Evolutionary conservation across 2,888 invertebrate genomes (phyloP), one percentile per base, ranked within the genome.

Genomic region (Bellardia bayeri): DNA sequence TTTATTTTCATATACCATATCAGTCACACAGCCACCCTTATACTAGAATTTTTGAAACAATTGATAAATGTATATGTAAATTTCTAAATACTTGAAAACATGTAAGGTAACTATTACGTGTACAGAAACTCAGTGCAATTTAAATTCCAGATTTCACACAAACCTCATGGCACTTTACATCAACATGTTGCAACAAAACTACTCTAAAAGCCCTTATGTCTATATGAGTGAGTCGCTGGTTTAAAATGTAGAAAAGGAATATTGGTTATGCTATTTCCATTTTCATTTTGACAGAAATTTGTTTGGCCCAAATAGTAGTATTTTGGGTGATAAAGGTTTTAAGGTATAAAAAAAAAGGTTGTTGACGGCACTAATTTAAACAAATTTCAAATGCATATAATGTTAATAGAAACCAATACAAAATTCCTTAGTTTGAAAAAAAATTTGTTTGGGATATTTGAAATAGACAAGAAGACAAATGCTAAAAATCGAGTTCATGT

Each of bases 321-420:
- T 64, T 64, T 56, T 16, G 33, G 33, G 33, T 72, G 81, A 45
- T 56, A 42, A 42, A 71, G 69, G 45, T 66, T 74, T 74, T 68
- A n/a, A 42, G 14, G 54, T 37, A 16, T 56, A 56, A 58, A 51
- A n/a, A n/a, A n/a, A n/a, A n/a, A n/a, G n/a, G 3, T 82, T 74
- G 58, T 58, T 68, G 81, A 58, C 74, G 45, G 30, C 37, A 58
- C 54, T 61, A 79, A 72, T 58, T 61, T 80, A 30, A 84, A 74
- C 45, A 84, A 78, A 72, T 78, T 58, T n/a, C n/a, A 40, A 84
- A 79, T 72, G 66, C 79, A 72, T 51, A 61, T 58, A 66, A 74
- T 61, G 72, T 84, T 79, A 61, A 78, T 40, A 63, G 4, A 63
- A 61, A 63, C 51, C 1, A 23, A 45, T 30, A 64, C 7, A 56